Percentiles rank a stretch among this genome's conserved stretches.
phyloP scores from a whole-genome alignment of 2,797 vertebrate genomes.

The Hipposideros larvatus region DNA sequence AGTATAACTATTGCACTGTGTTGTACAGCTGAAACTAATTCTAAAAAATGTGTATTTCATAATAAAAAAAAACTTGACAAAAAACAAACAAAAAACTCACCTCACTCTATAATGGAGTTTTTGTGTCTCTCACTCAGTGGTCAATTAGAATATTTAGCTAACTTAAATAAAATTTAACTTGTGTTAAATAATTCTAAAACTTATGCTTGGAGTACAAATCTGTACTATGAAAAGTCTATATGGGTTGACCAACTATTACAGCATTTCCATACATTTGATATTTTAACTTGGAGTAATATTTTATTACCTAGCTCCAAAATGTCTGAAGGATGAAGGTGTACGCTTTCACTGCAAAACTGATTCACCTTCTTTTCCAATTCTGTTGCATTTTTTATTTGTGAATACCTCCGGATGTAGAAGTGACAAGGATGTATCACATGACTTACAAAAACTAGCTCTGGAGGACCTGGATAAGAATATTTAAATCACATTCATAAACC shows the following conservation, averaged over 20 bases:
- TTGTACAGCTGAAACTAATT: too few relatives aligned
- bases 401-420: slow-evolving; percentile 88
- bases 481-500: slow-evolving; percentile 64
- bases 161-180: slow-evolving; percentile 57
- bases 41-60: too few relatives aligned
- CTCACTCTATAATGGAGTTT: not conserved
- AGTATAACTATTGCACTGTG: too few relatives aligned
- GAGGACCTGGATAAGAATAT: slow-evolving; percentile 77
- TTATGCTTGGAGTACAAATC: not conserved
- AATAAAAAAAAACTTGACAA: too few relatives aligned
- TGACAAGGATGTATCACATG: slow-evolving; percentile 89
- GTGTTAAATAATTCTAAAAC: slow-evolving; percentile 54
- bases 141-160: slow-evolving; percentile 49
- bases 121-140: not conserved
- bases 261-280: slow-evolving; percentile 48
- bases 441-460: slow-evolving; percentile 89
- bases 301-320: slow-evolving; percentile 88
- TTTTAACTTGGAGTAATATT: slow-evolving; percentile 62
- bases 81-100: too few relatives aligned
- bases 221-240: not conserved
- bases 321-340: slow-evolving; percentile 82
- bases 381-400: slow-evolving; percentile 84
- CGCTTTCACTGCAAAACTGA: slow-evolving; percentile 81
- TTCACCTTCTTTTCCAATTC: slow-evolving; percentile 86
- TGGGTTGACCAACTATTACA: slow-evolving; percentile 12